Evolutionary conservation across 2,113 vertebrate genomes (phyloP).

Genomic region (western clawed frog (Xenopus tropicalis)): UCB_Xtro_10.0 CM004449.2:118648501-118649000

Average conservation of each 20-base stretch:
- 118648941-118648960: neutral
- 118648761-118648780: neutral
- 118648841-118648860: neutral
- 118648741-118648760: no score
- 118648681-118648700: neutral
- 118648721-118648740: neutral
- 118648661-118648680: neutral
- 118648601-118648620: no score
- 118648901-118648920: neutral
- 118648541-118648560: neutral
- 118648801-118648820: no score
- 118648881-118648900: neutral
- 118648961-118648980: neutral
- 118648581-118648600: neutral
- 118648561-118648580: neutral
- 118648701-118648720: neutral
- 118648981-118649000: neutral
- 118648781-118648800: neutral
- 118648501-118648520: constrained; percentile 9
- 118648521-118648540: neutral
- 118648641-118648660: neutral
- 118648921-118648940: neutral
- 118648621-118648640: neutral
- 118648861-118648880: neutral
- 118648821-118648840: neutral